Conservation (phyloP, 2,113 vertebrate species). For the Thermophis baileyi region DNA sequence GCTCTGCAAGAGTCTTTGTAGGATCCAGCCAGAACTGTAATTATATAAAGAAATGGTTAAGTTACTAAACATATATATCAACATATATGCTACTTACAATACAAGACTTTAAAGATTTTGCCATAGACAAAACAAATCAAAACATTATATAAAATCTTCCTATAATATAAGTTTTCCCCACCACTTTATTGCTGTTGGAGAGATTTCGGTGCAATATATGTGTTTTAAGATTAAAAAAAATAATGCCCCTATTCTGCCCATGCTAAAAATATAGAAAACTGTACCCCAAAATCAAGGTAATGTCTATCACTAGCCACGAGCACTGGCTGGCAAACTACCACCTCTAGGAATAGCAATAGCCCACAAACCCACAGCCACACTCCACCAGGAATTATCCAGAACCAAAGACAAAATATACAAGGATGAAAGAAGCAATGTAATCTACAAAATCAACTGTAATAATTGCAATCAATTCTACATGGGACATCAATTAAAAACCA, state of each 20-base stretch:
- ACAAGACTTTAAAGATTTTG: neutral
- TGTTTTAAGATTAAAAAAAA: neutral
- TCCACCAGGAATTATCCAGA: too few relatives aligned
- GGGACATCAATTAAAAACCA: too few relatives aligned
- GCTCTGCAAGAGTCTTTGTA: constrained; percentile 83
- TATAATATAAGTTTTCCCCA: neutral
- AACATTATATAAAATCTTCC: neutral
- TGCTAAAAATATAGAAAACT: neutral
- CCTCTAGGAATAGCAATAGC: too few relatives aligned
- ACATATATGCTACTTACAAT: neutral
- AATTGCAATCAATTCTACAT: too few relatives aligned
- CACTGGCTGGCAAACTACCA: too few relatives aligned
- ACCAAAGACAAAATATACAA: too few relatives aligned
- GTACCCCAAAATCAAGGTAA: neutral
- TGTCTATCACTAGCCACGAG: neutral
- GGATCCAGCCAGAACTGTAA: constrained; percentile 91
- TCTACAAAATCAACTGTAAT: too few relatives aligned
- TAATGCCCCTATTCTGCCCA: neutral
- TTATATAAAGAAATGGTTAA: constrained; percentile 37
- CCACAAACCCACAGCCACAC: too few relatives aligned
- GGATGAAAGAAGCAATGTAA: too few relatives aligned
- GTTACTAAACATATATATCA: constrained; percentile 20
- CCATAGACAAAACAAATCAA: neutral
- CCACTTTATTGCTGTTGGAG: neutral
- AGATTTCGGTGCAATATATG: neutral